These are phyloP conservation scores for Portevinia maculata DNA, from an alignment of 2,888 invertebrate genomes.

Conservation along the genomic window DNA sequence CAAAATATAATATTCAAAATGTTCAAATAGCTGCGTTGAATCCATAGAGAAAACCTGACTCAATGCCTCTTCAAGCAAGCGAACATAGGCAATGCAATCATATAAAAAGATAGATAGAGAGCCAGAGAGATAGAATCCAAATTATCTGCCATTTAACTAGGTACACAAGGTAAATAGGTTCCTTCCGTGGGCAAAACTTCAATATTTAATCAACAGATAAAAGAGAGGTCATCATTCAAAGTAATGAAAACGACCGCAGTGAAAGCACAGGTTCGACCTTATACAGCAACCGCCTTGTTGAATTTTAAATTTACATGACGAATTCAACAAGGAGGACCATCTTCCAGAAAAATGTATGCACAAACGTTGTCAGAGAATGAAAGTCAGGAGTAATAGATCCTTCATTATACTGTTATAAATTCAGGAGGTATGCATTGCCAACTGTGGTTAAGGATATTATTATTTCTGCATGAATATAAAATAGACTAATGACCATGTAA, in stretches of 20 bases:
- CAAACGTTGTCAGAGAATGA: constrained; percentile 32
- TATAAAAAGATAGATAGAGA: neutral
- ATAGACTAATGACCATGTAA: constrained; percentile 60
- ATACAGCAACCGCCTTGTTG: neutral
- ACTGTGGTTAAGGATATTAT: constrained; percentile 60
- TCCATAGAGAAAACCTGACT: constrained; percentile 19
- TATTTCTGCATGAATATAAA: constrained; percentile 58
- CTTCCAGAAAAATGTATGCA: constrained; percentile 36
- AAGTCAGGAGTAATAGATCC: constrained; percentile 29
- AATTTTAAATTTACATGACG: constrained; percentile 42
- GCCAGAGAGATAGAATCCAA: constrained; percentile 29
- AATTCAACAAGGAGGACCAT: constrained; percentile 10
- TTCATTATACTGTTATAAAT: constrained; percentile 63
- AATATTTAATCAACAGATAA: constrained; percentile 54
- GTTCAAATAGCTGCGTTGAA: constrained; percentile 37
- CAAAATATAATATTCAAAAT: constrained; percentile 2
- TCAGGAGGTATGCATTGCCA: constrained; percentile 53
- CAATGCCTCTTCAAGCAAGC: constrained; percentile 31
- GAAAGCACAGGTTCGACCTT: constrained; percentile 6
- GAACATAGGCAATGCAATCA: constrained; percentile 50
- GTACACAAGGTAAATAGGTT: no score
- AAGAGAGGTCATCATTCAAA: constrained; percentile 49
- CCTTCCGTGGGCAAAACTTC: constrained; percentile 12
- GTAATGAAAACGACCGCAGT: constrained; percentile 45
- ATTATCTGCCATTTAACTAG: constrained; percentile 30